Conservation (phyloP, 2,888 invertebrate genomes). For the Latrodectus hesperus region DNA sequence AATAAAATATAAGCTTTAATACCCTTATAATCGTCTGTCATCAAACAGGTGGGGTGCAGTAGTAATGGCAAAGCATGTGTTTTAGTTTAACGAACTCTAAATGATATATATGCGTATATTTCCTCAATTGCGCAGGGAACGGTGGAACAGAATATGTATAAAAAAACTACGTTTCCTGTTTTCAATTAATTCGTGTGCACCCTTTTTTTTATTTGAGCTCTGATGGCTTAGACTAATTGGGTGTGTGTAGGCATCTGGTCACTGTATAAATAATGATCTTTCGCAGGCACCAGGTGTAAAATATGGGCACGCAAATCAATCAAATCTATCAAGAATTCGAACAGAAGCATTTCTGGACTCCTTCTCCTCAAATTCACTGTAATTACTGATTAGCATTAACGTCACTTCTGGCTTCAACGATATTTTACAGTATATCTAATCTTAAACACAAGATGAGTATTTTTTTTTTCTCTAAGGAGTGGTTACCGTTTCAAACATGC, state of each 20-base stretch:
- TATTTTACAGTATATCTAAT: no score
- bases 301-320: neutral
- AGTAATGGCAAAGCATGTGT: neutral
- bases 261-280: conserved; percentile 15
- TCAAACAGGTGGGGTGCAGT: conserved; percentile 10
- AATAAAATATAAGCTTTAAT: neutral
- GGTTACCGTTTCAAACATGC: no score
- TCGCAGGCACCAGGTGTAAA: conserved; percentile 25
- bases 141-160: neutral
- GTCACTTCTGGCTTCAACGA: no score
- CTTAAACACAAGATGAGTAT: no score
- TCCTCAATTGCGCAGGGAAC: neutral
- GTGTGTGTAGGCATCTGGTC: conserved; percentile 26
- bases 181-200: neutral
- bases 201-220: neutral
- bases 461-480: no score
- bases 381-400: no score
- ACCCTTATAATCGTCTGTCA: neutral
- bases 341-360: no score
- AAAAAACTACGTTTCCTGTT: neutral
- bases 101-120: conserved; percentile 19
- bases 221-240: neutral
- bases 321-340: no score
- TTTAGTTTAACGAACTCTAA: conserved; percentile 31
- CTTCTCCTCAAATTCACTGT: no score